Evolutionary conservation across 2,113 vertebrate genomes (phyloP).

Genomic region (Callipepla squamata): DNA sequence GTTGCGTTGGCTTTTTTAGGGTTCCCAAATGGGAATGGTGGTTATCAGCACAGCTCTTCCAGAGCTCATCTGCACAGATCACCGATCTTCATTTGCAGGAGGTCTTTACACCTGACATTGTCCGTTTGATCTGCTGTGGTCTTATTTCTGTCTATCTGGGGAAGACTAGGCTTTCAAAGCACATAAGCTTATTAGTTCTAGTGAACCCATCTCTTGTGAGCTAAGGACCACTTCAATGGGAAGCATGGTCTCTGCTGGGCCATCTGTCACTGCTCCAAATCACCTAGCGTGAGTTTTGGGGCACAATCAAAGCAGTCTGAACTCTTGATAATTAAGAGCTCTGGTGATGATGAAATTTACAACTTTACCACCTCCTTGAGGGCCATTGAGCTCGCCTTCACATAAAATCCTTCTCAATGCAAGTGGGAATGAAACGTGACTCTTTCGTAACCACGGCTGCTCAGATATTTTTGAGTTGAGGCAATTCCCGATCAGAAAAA

Average conservation of each 20-base stretch:
- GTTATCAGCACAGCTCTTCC: background rate
- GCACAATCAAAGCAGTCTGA: background rate
- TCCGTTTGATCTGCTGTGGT: accelerated
- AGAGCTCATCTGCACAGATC: background rate
- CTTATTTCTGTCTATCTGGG: background rate
- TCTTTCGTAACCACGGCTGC: background rate
- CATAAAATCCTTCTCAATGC: background rate
- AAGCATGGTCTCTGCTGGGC: background rate
- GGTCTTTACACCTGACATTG: background rate
- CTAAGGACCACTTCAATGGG: background rate
- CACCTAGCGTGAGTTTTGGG: background rate
- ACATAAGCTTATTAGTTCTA: background rate
- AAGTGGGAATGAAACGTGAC: background rate
- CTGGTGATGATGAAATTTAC: accelerated
- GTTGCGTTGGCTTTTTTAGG: background rate
- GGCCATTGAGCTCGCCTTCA: background rate
- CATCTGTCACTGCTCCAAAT: background rate
- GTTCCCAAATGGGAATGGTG: background rate
- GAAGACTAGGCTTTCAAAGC: background rate
- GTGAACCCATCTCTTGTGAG: accelerated
- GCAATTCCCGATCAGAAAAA: background rate
- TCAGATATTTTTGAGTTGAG: slow-evolving; percentile 12
- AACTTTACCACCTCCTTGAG: background rate
- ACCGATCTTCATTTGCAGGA: background rate
- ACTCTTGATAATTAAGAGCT: background rate